Base-by-base conservation (phyloP, 1,140 invertebrate species). In the Orius insidiosus region DNA sequence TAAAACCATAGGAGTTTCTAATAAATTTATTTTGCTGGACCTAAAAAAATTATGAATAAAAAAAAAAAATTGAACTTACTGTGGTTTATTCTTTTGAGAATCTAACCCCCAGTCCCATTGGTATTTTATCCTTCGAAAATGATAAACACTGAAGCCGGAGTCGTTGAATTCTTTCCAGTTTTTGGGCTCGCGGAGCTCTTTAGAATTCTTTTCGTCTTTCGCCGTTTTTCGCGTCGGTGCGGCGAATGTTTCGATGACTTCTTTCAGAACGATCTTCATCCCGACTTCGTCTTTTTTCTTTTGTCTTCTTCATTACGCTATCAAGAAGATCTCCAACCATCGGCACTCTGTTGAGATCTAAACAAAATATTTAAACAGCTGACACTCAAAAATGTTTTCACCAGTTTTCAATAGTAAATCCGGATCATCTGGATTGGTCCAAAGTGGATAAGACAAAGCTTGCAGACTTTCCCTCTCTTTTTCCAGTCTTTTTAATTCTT, bases 401-500 rank as follows among this genome's bases (percentile, higher is more conserved):
- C 35, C 45, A 16, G 33, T 33, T 16, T 36, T 46, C 15, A 37
- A 13, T 1, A 46, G 14, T 24, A 24, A 24, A 24, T 24, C 24
- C 7, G 34, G 18, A 19, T 30, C 11, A 44, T 35, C 14, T 7
- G 32, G 31, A 30, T 42, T 19, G 9, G 15, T 15, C 42, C 46
- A 52, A 9, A 37, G 35, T 0, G 49, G 49, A 46, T 42, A 40
- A 14, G 42, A 14, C 10, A 42, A 31, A 7, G 47, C 45, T 45
- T 47, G 47, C 19, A 34, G 47, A 35, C 49, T 45, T 11, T 15
- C 5, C 16, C 46, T 11, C 36, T 47, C 41, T 31, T 47, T 46
- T 49, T 53, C 52, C 39, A 39, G 46, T 42, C 54, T 44, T 45
- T 56, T 56, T 11, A 56, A 43, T 44, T 56, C 55, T 49, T 56